A percentile compares a stretch with the other conserved stretches of the same genome.
phyloP scores from a whole-genome alignment of 2,113 vertebrate genomes.

The Turdus rufiventris region DNA sequence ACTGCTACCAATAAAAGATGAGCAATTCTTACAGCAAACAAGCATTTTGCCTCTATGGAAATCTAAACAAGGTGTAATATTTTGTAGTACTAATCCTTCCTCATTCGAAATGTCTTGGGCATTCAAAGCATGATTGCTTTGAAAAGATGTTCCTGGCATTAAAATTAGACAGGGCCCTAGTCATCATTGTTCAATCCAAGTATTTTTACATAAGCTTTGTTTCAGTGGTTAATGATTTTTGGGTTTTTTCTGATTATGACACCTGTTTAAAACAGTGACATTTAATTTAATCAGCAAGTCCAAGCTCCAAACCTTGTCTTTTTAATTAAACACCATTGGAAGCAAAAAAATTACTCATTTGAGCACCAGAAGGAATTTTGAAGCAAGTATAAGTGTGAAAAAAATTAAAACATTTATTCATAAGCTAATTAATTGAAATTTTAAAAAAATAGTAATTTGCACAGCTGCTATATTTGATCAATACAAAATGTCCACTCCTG shows the following conservation, averaged over 20 bases:
- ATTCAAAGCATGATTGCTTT: not conserved
- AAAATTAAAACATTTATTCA: not conserved
- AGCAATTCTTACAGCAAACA: not conserved
- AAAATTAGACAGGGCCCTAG: not conserved
- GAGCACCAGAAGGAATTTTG: not conserved
- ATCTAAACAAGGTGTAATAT: not conserved
- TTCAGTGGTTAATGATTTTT: not conserved
- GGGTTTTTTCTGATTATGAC: not conserved
- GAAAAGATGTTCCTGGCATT: not conserved
- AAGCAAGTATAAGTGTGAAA: not conserved
- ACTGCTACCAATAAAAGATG: not conserved
- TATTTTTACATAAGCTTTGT: not conserved
- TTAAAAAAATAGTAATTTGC: not conserved
- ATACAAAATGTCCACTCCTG: not conserved
- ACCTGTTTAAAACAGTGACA: not conserved
- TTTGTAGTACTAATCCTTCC: not conserved
- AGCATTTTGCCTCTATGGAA: not conserved
- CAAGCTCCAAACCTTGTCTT: not conserved
- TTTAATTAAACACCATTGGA: conserved; percentile 5
- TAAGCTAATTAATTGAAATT: not conserved
- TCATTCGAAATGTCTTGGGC: not conserved
- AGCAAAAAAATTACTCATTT: not conserved
- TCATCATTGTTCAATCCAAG: not conserved
- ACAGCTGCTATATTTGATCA: not conserved
- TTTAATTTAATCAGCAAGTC: conserved; percentile 23